Evolutionary conservation across 2,113 vertebrate genomes (phyloP), one percentile per base, ranked within the genome.

Genomic region (Xiphophorus maculatus): DNA sequence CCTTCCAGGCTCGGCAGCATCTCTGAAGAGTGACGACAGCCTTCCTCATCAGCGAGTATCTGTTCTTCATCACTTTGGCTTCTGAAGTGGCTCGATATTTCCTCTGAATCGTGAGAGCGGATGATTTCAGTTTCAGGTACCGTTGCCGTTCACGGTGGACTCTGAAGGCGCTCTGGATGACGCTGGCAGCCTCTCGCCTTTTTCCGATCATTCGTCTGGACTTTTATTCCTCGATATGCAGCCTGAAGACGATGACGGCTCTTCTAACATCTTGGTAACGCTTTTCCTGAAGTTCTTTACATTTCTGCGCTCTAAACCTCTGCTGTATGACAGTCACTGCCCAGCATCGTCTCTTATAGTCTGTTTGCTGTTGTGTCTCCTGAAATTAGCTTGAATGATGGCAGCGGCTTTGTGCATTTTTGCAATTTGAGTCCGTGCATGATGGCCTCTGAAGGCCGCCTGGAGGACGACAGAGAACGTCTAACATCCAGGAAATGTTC

Each of bases 131-230:
- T 14, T 66, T 70, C 11, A 88, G 63, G 44, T 94, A 96, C 81
- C 94, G 40, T 0, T 0, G 0, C 29, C 30, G 91, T 19, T 87
- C 14, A 69, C 74, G 73, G 67, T 91, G 88, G 2, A 93, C 89
- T 74, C 86, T 94, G 28, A 92, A 97, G 25, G 78, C 76, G 68
- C 91, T 87, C 87, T 97, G 97, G 65, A 97, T 85, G 25, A 76
- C 11, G 65, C 32, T 22, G 28, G 95, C 96, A 62, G 96, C 94
- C 28, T 82, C 77, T 22, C 90, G 86, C 3, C 64, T 66, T 1
- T 64, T 77, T 25, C 54, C 83, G 22, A 95, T 1, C 51, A 67
- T 32, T 40, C 61, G 91, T 62, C 96, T 94, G 48, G 81, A 90
- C 76, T n/a, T 72, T 93, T 93, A 93, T 89, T 25, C 96, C 95